Evolutionary conservation across 2,113 vertebrate genomes (phyloP).

Genomic region (Xyrauchen texanus): DNA sequence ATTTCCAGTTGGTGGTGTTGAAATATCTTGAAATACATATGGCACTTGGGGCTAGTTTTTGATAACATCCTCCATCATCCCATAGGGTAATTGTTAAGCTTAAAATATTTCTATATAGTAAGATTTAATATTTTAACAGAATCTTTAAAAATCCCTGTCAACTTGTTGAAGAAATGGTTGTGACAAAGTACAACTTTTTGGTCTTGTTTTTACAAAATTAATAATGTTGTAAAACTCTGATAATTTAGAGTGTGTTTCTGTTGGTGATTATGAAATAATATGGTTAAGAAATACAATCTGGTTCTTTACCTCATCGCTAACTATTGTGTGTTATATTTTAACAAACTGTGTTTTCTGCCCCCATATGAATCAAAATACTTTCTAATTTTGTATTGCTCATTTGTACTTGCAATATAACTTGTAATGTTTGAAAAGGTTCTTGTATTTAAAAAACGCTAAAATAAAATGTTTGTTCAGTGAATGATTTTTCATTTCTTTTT

Average conservation of each 20-base stretch:
- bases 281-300: constrained; percentile 37
- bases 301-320: constrained; percentile 38
- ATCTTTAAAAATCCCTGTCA: constrained; percentile 39
- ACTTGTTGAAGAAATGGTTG: constrained; percentile 51
- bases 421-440: constrained; percentile 61
- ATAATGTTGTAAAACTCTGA: constrained; percentile 62
- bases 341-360: constrained; percentile 37
- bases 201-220: constrained; percentile 55
- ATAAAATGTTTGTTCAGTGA: constrained; percentile 61
- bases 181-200: constrained; percentile 52
- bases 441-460: constrained; percentile 63
- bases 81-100: constrained; percentile 48
- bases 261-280: constrained; percentile 58
- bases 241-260: constrained; percentile 63
- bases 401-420: constrained; percentile 78
- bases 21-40: constrained; percentile 24
- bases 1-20: constrained; percentile 18
- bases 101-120: constrained; percentile 48
- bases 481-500: constrained; percentile 2
- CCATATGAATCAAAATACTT: constrained; percentile 68
- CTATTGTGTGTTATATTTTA: constrained; percentile 61
- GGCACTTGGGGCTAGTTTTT: neutral
- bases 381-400: constrained; percentile 77
- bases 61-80: neutral
- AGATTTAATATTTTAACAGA: constrained; percentile 44